A percentile compares a stretch with the other conserved stretches of the same genome.
These are phyloP conservation scores for Cremastinae sp. DNA, from an alignment of 2,888 invertebrate species.

Conservation along the genomic window DNA sequence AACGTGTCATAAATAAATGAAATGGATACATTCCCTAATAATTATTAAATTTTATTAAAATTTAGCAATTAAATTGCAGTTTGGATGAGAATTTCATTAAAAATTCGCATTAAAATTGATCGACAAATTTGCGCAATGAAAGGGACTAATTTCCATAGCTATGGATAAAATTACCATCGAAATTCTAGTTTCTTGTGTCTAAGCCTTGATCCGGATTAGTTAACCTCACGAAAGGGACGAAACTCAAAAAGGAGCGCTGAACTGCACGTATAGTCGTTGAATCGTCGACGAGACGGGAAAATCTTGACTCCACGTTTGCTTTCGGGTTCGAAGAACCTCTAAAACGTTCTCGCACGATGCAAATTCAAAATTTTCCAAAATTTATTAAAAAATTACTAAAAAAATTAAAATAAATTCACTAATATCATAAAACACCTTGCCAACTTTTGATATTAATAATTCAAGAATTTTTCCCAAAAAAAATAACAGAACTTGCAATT, in stretches of 20 bases:
- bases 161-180: slow-evolving; percentile 31
- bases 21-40: no score
- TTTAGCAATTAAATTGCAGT: no score
- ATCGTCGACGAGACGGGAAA: slow-evolving; percentile 12
- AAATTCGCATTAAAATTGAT: background rate
- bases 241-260: slow-evolving; percentile 4
- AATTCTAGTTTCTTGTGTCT: slow-evolving; percentile 3
- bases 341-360: slow-evolving; percentile 31
- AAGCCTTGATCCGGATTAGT: background rate
- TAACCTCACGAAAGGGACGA: background rate
- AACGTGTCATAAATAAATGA: slow-evolving; percentile 3
- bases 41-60: background rate
- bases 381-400: no score
- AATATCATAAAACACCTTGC: no score
- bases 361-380: no score
- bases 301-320: background rate
- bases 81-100: no score
- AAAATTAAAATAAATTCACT: no score
- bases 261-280: slow-evolving; percentile 12
- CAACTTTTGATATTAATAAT: no score
- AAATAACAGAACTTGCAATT: no score
- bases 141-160: slow-evolving; percentile 33
- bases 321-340: slow-evolving; percentile 9
- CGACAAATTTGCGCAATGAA: background rate
- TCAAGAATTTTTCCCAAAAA: no score